Conservation (phyloP, 2,113 vertebrate genomes). For the Lonchura striata region DNA sequence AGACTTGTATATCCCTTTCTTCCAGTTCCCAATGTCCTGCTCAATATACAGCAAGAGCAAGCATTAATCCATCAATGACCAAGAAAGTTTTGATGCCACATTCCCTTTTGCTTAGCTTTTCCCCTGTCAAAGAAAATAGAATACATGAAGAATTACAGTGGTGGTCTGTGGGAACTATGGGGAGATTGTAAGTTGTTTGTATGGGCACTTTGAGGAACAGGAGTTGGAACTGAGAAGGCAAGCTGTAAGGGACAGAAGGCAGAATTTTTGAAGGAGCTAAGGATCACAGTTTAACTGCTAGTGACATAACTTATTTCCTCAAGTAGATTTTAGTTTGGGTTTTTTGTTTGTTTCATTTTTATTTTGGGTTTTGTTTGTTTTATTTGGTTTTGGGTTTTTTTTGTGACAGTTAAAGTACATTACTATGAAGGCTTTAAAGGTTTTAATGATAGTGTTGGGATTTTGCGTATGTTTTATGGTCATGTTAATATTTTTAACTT, state of each 20-base stretch:
- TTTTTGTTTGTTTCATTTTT: background rate
- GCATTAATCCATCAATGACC: background rate
- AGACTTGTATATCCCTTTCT: background rate
- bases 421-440: background rate
- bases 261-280: background rate
- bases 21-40: background rate
- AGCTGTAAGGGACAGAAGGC: background rate
- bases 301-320: background rate
- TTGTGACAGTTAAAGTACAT: background rate
- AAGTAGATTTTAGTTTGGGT: background rate
- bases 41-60: background rate
- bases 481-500: background rate
- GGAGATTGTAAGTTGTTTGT: background rate
- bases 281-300: background rate
- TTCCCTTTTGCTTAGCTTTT: background rate
- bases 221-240: background rate
- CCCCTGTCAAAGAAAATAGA: background rate
- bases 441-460: background rate
- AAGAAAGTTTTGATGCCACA: background rate
- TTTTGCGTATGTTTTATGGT: background rate
- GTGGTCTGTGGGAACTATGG: background rate
- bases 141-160: background rate
- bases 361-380: background rate
- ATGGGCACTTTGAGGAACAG: background rate
- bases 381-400: background rate